phyloP scores from a whole-genome alignment of 2,113 vertebrate species.

The Willisornis vidua region DNA sequence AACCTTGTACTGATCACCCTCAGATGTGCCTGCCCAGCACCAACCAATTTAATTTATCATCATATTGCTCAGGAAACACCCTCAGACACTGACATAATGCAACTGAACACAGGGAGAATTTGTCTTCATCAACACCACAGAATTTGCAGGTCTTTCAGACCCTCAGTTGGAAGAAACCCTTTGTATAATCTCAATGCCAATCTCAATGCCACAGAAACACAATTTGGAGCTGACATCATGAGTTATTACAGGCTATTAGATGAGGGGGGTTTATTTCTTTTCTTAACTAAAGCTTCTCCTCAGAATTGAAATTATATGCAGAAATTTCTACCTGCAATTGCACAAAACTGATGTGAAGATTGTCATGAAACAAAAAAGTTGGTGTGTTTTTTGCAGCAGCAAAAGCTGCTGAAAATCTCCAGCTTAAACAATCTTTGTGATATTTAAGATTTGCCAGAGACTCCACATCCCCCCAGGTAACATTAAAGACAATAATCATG shows the following conservation, averaged over 20 bases:
- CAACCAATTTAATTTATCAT: not conserved
- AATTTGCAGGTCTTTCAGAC: not conserved
- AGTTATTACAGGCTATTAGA: constrained; percentile 25
- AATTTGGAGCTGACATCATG: not conserved
- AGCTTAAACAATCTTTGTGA: not conserved
- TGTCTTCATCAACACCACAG: constrained; percentile 46
- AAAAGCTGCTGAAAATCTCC: not conserved
- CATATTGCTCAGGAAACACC: not conserved
- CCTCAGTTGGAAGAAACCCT: not conserved
- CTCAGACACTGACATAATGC: not conserved
- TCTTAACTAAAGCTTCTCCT: not conserved
- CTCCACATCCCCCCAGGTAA: not conserved
- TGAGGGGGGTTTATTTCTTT: not conserved
- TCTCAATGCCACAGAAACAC: not conserved
- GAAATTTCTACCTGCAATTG: not conserved
- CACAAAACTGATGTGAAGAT: no score
- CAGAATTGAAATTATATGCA: not conserved
- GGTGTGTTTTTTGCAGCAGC: not conserved
- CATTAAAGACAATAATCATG: fast-evolving
- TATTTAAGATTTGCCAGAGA: not conserved
- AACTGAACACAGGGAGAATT: not conserved
- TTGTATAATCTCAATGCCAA: not conserved
- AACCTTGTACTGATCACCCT: fast-evolving
- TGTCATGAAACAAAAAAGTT: not conserved
- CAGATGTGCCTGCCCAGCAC: fast-evolving